Percentiles rank a stretch among this genome's conserved stretches.
These are phyloP conservation scores for Drosophila formosana DNA, from an alignment of 2,888 invertebrate species.

Conservation along the genomic window DNA sequence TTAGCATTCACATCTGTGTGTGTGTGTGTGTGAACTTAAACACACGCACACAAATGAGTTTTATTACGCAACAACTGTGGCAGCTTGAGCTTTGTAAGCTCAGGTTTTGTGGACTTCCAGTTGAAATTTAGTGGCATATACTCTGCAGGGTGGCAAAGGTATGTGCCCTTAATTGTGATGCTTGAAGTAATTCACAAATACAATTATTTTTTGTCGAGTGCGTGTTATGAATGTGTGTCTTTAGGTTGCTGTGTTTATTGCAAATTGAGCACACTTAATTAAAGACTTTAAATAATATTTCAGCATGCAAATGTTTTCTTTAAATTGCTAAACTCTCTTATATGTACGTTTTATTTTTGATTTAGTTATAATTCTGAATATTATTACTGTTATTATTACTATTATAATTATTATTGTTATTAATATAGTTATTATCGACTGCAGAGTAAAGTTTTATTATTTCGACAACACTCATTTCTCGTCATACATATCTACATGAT, in stretches of 20 bases:
- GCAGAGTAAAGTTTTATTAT: not conserved
- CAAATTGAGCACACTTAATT: not conserved
- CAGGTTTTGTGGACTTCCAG: constrained; percentile 15
- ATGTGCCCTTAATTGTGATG: not conserved
- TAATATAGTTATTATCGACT: too few species aligned
- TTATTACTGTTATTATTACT: too few species aligned
- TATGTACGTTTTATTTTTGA: too few species aligned
- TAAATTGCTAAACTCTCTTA: too few species aligned
- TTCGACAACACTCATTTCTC: not conserved
- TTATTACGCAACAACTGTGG: constrained; percentile 39
- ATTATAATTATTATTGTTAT: too few species aligned
- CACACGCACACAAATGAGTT: constrained; percentile 14
- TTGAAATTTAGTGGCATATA: constrained; percentile 24
- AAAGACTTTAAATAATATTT: not conserved
- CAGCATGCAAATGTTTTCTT: too few species aligned
- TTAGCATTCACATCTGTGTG: constrained; percentile 23
- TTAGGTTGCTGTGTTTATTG: not conserved
- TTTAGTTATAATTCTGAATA: too few species aligned
- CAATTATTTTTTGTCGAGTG: constrained; percentile 12
- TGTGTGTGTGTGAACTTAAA: constrained; percentile 20
- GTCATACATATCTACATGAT: constrained; percentile 17
- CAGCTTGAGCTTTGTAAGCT: constrained; percentile 24
- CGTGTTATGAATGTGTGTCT: too few species aligned
- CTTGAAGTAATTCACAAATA: not conserved
- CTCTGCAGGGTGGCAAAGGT: constrained; percentile 6